Evolutionary conservation across 2,888 invertebrate genomes (phyloP), one percentile per base, ranked within the genome.

Genomic region (Netelia virgata): DNA sequence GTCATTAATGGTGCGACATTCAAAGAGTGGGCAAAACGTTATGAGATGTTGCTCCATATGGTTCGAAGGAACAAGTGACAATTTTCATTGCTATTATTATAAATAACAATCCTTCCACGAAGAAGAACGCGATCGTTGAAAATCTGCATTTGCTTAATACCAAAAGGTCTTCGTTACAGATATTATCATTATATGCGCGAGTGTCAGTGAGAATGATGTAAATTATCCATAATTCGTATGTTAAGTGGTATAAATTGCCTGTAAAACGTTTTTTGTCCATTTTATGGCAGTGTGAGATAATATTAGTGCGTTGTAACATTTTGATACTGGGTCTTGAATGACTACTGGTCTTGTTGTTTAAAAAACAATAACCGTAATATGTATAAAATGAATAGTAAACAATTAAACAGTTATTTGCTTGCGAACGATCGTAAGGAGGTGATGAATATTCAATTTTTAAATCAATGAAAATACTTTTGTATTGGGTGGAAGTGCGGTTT

Each of bases 21-120:
- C 53, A 86, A 90, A 72, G 91, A 93, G 41, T 93, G 93, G 93
- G 61, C 87, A 20, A 88, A 91, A 63, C 91, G 91, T 66, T 92
- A 90, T 69, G 84, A 86, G 66, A 86, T 89, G 82, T 74, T 91
- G 43, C 76, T 91, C 72, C 93, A 92, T 63, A 89, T 91, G 90
- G 83, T 92, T 77, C 86, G 90, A 74, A 86, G 85, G 55, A 88
- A 86, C 41, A 87, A 86, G 77, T 87, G 64, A 85, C 11, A 50
- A 10, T 20, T 23, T 16, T 55, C 55, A 14, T 14, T 55, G 18
- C 5, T 8, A 55, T 16, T 16, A 1, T n/a, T 55, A 55, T 55
- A 55, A n/a, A 57, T 18, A 57, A 8, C 36, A 36, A 36, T 6
- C 36, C 36, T 36, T 8, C 6, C 36, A 36, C 47, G 47, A 47